These are phyloP conservation scores for Ruditapes philippinarum DNA, from an alignment of 1,140 invertebrate genomes.

Conservation along the genomic window DNA sequence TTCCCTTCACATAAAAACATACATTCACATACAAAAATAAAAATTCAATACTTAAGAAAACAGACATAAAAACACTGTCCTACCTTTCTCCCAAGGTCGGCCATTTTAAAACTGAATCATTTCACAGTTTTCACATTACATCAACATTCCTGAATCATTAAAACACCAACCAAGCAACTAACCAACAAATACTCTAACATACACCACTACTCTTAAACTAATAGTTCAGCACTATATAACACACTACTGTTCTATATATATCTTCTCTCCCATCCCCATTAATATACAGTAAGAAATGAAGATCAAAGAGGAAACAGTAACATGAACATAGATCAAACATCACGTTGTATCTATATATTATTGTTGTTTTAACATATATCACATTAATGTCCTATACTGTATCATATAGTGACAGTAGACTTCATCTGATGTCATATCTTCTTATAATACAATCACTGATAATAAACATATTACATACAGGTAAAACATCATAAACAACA, in stretches of 20 bases:
- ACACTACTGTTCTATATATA: background rate
- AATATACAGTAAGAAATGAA: slow-evolving; percentile 23
- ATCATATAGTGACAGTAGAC: background rate
- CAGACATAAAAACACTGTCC: background rate
- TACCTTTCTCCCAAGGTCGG: slow-evolving; percentile 6
- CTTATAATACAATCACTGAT: no score
- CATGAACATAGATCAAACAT: background rate
- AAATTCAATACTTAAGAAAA: background rate
- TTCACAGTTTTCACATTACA: no score
- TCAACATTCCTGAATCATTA: background rate
- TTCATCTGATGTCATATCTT: no score
- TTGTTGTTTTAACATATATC: background rate
- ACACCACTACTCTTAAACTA: background rate
- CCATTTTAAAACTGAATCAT: background rate
- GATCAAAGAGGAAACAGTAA: slow-evolving; percentile 1
- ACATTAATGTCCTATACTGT: background rate
- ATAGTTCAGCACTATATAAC: background rate
- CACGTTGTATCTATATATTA: background rate
- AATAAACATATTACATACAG: no score
- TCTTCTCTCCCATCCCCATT: background rate
- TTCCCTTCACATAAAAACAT: no score
- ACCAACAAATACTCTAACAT: no score
- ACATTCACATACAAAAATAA: no score
- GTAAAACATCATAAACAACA: no score
- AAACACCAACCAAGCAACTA: background rate